These are phyloP conservation scores for Aphaenogaster rudis DNA, from an alignment of 1,140 invertebrate genomes.

Conservation along the genomic window DNA sequence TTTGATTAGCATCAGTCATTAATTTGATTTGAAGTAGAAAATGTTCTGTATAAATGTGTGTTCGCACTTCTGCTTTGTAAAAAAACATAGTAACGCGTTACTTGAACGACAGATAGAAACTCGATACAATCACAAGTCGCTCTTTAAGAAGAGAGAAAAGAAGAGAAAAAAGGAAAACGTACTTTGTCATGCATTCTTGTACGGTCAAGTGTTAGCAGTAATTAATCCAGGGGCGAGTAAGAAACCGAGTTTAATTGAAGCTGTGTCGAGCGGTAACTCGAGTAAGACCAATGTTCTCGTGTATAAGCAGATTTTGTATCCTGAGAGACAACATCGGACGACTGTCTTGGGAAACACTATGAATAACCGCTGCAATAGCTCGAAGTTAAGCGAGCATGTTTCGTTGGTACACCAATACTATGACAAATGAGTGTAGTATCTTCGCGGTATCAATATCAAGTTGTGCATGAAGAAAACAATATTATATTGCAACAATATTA, in stretches of 20 bases:
- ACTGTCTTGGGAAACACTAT: background rate
- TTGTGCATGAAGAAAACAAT: slow-evolving; percentile 10
- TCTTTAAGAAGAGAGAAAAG: background rate
- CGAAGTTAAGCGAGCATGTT: slow-evolving; percentile 24
- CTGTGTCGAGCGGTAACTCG: slow-evolving; percentile 26
- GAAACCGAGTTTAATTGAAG: slow-evolving; percentile 62
- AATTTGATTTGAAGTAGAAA: background rate
- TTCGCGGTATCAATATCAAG: background rate
- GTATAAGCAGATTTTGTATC: slow-evolving; percentile 56
- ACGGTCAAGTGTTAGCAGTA: slow-evolving; percentile 14
- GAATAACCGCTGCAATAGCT: slow-evolving; percentile 36
- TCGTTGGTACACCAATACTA: background rate
- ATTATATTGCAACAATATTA: background rate
- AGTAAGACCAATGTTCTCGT: slow-evolving; percentile 40
- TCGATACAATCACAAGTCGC: background rate
- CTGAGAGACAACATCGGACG: slow-evolving; percentile 14
- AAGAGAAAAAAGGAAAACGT: background rate
- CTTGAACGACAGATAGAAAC: background rate
- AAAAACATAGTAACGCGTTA: background rate
- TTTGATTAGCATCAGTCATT: background rate
- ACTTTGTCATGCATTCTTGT: background rate
- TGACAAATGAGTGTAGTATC: background rate
- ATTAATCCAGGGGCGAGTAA: slow-evolving; percentile 34
- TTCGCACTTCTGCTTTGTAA: background rate
- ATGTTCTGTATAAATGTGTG: background rate